Base-by-base conservation (phyloP, 2,113 vertebrate species). In the Platycercus adscitus region DNA sequence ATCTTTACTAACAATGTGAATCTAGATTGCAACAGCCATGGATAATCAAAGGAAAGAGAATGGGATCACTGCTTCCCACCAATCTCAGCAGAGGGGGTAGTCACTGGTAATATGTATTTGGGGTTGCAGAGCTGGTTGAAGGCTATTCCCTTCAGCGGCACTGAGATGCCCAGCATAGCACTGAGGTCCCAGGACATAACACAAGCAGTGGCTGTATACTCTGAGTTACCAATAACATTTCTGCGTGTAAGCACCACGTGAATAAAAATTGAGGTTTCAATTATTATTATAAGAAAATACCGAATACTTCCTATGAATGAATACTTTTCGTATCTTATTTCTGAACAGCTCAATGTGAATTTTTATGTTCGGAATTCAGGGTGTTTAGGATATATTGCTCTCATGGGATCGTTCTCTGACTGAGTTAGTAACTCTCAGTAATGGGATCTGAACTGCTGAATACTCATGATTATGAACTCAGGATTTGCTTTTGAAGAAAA, bases 401-500 rank as follows among this genome's bases (percentile, higher is more conserved):
- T 63, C 79, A 52, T 7, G 47, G 66, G 91, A 81, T 68, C 43
- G 24, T n/a, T 46, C 35, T 64, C 39, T 89, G 72, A 35, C 41
- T 35, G 29, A 77, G 26, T 20, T 60, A 83, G 26, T 56, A 82
- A 75, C 26, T 81, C 15, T 71, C 63, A 80, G 44, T 61, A 88
- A 68, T 65, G 47, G 39, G 41, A 44, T 37, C 31, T 28, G 37
- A 91, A 61, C 56, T 68, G 61, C 56, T 81, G 84, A 81, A 71
- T 60, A 35, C 44, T 81, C 52, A 52, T 0, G 2, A 53, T 33
- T 84, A 84, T 43, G 69, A 89, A 71, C 29, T 79, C 44, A 44
- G 52, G 68, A 76, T 81, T 52, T 52, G 6, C 52, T 85, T 91
- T 66, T 91, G 87, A 82, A 91, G 78, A 79, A 88, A 90, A 69